Base-by-base conservation (phyloP, 2,113 vertebrate genomes). In the Colius striatus region DNA sequence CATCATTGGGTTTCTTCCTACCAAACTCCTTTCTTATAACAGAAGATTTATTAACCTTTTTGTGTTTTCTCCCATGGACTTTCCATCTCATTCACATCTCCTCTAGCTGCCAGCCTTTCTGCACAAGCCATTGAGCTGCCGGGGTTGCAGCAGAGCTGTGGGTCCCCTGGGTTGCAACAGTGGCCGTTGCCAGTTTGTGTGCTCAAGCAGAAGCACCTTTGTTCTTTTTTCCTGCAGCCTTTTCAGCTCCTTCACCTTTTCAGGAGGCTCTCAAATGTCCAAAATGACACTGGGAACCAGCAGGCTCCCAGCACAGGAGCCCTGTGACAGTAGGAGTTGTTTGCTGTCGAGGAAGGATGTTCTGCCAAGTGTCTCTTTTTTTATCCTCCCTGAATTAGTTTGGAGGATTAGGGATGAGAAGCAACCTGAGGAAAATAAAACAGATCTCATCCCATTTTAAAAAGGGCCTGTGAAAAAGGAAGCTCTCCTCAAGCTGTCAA, bases 201-300 rank as follows among this genome's bases (percentile, higher is more conserved):
- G 3, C 63, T 67, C n/a, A 45, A 43, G 53, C 20, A 45, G 82
- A 67, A 82, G 10, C 43, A 58, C 17, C 36, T 53, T 63, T 6
- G 11, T 0, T 5, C 6, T 66, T 65, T 91, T 65, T 91, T 71
- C 20, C 30, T 66, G 36, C 13, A 68, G 58, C n/a, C 8, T 1
- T 1, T 78, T 14, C 66, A 79, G 61, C 62, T 70, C 30, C 20
- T 63, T 34, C 26, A 5, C 20, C 73, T 74, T 58, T 47, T 41
- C 2, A 7, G n/a, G 54, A 83, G 18, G 2, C 43, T 45, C 34
- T 72, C 4, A 43, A 50, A 20, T 32, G 5, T 26, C 76, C 17
- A 15, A 10, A 83, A 26, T 0, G 0, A 23, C 23, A 32, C 30
- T 36, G 20, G 26, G 25, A 16, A 9, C 45, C 7, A 9, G 45